phyloP scores from a whole-genome alignment of 1,140 invertebrate genomes.

The Aphaenogaster ashmeadi region DNA sequence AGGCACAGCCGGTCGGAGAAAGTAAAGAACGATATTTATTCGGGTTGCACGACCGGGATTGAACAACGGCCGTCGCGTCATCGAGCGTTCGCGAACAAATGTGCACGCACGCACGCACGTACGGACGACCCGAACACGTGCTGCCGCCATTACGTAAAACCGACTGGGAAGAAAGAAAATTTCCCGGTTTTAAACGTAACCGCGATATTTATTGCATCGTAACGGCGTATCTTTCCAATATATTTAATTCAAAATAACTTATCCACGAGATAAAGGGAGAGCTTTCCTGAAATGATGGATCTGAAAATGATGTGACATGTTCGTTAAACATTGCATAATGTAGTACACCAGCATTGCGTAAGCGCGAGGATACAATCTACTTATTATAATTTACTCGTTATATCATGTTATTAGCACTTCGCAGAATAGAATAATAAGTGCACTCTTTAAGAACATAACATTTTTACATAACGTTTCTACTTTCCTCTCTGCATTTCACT shows the following conservation, averaged over 20 bases:
- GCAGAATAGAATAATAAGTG: background rate
- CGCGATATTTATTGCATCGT: background rate
- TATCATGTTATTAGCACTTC: conserved; percentile 34
- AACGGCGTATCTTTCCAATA: background rate
- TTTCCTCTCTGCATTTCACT: background rate
- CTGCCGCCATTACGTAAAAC: conserved; percentile 44
- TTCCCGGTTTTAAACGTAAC: background rate
- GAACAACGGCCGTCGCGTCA: conserved; percentile 43
- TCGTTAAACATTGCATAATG: background rate
- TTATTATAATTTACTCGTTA: conserved; percentile 3
- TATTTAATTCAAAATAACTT: background rate
- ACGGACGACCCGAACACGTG: conserved; percentile 14
- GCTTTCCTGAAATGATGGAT: background rate
- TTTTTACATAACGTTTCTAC: conserved; percentile 13
- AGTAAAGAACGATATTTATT: conserved; percentile 75
- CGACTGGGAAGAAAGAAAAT: conserved; percentile 5
- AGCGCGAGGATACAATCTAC: background rate
- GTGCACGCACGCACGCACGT: background rate
- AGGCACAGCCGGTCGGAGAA: conserved; percentile 65
- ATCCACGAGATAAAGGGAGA: background rate
- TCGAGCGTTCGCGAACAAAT: background rate
- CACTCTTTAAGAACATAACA: background rate
- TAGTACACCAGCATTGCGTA: background rate
- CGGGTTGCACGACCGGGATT: conserved; percentile 49
- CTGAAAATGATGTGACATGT: background rate